Evolutionary conservation across 1,140 invertebrate species (phyloP).

Genomic region (Ceratosolen fusciceps): DNA sequence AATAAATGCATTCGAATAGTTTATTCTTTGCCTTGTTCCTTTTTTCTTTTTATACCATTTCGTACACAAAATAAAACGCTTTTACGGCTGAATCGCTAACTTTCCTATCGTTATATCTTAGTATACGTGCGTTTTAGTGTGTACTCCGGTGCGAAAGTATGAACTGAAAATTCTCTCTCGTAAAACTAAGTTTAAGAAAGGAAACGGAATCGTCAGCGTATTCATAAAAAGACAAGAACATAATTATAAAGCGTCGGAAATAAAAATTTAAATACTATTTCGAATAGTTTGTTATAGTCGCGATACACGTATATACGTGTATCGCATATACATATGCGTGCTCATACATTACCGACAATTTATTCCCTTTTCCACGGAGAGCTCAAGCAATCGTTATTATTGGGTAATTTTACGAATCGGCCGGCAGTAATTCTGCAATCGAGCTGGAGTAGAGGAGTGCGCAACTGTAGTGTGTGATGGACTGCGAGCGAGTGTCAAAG

Average conservation of each 20-base stretch:
- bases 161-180: background rate
- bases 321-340: no score
- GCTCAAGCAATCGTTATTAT: no score
- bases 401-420: no score
- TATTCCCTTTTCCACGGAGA: no score
- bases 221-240: constrained; percentile 11
- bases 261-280: constrained; percentile 1
- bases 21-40: no score
- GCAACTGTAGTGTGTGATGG: no score
- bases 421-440: no score
- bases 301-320: no score
- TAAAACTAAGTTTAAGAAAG: constrained; percentile 6
- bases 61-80: constrained; percentile 2
- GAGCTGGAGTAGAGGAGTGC: no score
- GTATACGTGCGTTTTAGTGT: constrained; percentile 1
- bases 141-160: background rate
- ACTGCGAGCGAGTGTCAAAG: no score
- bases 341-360: no score
- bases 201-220: background rate
- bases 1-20: constrained; percentile 13
- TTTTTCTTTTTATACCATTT: constrained; percentile 1
- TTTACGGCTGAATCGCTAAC: constrained; percentile 8
- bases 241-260: background rate
- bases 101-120: background rate
- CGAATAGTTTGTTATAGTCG: background rate